Evolutionary conservation across 1,140 invertebrate genomes (phyloP), one percentile per base, ranked within the genome.

Genomic region (Drosophila repleta): DNA sequence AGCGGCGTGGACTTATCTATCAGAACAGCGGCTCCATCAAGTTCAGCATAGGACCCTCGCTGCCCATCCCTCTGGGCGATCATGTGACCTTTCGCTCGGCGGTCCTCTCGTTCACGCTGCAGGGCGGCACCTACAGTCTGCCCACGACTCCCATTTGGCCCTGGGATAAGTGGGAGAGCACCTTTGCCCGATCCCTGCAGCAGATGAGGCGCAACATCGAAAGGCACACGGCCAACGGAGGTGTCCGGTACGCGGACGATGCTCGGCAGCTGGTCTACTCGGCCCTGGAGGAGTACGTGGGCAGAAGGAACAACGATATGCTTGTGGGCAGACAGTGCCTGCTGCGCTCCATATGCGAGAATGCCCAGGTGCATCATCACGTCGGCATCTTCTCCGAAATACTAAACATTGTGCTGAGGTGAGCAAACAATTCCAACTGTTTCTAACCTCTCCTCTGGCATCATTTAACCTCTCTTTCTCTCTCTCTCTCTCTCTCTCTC

Each of bases 81-180:
- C 85, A 74, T 41, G 70, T 91, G 4, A 53, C 69, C 15, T 91
- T 74, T 39, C 90, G 90, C 15, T 90, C 90, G 1, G 39, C 77
- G 11, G 80, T 90, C 13, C 79, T 90, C 26, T 90, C 84, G 3
- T 90, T 62, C n/a, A 85, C 48, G 1, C 48, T 91, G 13, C 90
- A 91, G 49, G 90, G 90, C 8, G 84, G 84, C 8, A 69, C 72
- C 21, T 91, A 90, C 41, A 66, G 17, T 5, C 29, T 91, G 48
- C 90, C 90, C 8, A 84, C 77, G 0, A 68, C 60, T 1, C 90
- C 90, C 5, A 68, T 79, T 20, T 90, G 90, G 73, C 82, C 88
- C 0, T 91, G 89, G 89, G 82, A 91, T 18, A 91, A 91, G 45
- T 91, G 90, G 90, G 88, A 91, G 39, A 46, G 29, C 18, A 90